Base-by-base conservation (phyloP, 2,888 invertebrate species). In the Phaedon cochleariae region DNA sequence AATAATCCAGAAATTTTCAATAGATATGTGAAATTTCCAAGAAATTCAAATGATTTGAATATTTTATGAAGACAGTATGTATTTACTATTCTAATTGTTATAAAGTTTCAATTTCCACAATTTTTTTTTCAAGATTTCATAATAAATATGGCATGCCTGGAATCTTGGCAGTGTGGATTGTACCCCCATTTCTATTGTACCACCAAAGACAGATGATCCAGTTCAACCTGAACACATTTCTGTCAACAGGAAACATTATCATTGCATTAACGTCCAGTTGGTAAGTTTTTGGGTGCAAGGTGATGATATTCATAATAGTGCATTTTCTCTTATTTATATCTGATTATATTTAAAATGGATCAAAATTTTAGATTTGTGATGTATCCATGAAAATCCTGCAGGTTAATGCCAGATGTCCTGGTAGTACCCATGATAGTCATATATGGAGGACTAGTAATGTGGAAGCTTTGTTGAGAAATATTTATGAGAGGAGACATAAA, bases 231-330 rank as follows among this genome's bases (percentile, higher is more conserved):
- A 26, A 26, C 4, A 26, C 3, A 7, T 26, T 3, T 26, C 3
- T 26, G 26, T 26, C 4, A 26, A 26, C 7, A 3, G 26, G 26
- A 26, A 26, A 26, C 4, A 7, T 5, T 26, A 26, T 26, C 26
- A 26, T 26, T 48, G 12, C 21, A 48, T 18, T 12, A 7, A 48
- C 21, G 51, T 51, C 12, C 51, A 26, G 21, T 9, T 51, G 26
- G 51, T 51, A 21, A 74, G 62, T 72, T 76, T 63, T 62, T 48
- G 46, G 9, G 17, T 54, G 45, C 12, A 58, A 58, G 17, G 15
- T 46, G 3, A 15, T 17, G n/a, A 21, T 6, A 51, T 3, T 7
- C 26, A 26, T 26, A 51, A 5, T 26, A 20, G 6, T 51, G 22
- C 18, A 18, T 21, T 12, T 49, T n/a, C n/a, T n/a, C n/a, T n/a